A percentile compares a stretch with the other conserved stretches of the same genome.
Evolutionary conservation across 2,888 invertebrate species (phyloP).

Genomic region (Drosophila birchii): DNA sequence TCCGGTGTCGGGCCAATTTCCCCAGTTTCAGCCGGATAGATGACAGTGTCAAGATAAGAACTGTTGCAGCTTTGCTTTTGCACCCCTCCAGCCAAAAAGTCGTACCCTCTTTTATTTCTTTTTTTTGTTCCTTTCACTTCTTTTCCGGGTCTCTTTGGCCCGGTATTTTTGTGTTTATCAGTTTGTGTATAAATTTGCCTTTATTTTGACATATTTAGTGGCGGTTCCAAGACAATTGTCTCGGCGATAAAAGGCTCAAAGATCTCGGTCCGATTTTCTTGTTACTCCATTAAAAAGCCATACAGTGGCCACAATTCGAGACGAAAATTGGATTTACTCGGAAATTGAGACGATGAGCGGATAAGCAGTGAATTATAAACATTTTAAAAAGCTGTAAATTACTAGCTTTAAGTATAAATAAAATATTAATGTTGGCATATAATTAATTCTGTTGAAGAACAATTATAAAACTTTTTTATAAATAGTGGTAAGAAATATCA

Average conservation of each 20-base stretch:
- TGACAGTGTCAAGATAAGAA: slow-evolving; percentile 71
- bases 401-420: no score
- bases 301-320: slow-evolving; percentile 30
- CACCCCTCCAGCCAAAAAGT: slow-evolving; percentile 36
- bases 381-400: background rate
- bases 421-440: no score
- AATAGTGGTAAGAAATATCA: no score
- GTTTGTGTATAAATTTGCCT: slow-evolving; percentile 77
- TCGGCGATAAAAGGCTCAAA: slow-evolving; percentile 43
- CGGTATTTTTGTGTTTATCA: slow-evolving; percentile 64
- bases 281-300: slow-evolving; percentile 68
- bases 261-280: slow-evolving; percentile 36
- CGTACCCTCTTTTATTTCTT: slow-evolving; percentile 15
- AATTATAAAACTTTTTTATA: no score
- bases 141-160: slow-evolving; percentile 11
- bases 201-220: slow-evolving; percentile 79
- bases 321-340: slow-evolving; percentile 8
- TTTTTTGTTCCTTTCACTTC: slow-evolving; percentile 19
- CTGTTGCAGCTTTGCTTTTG: slow-evolving; percentile 58
- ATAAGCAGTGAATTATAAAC: background rate
- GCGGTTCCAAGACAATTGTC: slow-evolving; percentile 53
- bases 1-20: slow-evolving; percentile 64
- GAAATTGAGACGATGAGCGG: background rate
- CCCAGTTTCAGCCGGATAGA: slow-evolving; percentile 59
- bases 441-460: no score